Percentiles rank a stretch among this genome's conserved stretches.
Conservation (phyloP, 2,797 vertebrate genomes). For the Galagoides demidoff region DNA sequence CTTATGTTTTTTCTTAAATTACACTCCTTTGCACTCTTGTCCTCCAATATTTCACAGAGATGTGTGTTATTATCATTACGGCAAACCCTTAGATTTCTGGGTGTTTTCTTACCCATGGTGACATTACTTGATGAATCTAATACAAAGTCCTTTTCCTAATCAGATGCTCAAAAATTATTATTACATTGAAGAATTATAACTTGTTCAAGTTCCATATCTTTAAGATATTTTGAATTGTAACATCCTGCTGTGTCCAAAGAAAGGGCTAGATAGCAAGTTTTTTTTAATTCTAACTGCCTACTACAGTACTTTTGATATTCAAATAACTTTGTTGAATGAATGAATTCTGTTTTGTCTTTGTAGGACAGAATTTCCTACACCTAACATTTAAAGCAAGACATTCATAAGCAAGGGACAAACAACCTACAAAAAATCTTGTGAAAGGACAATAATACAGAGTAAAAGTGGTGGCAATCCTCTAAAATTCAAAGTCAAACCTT, state of each 20-base stretch:
- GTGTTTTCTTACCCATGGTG: background rate
- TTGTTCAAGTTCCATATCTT: background rate
- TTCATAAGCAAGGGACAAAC: background rate
- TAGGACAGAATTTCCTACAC: background rate
- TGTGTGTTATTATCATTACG: background rate
- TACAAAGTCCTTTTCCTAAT: background rate
- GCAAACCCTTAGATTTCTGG: background rate
- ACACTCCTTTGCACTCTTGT: background rate
- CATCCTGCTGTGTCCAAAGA: background rate
- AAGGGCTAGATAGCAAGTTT: background rate
- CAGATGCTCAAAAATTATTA: background rate
- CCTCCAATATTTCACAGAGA: background rate
- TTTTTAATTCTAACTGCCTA: background rate
- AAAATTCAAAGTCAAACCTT: slow-evolving; percentile 34
- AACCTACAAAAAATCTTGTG: background rate
- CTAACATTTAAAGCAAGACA: background rate
- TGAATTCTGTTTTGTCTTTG: background rate
- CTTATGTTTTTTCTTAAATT: slow-evolving; percentile 12
- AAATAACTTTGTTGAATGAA: slow-evolving; percentile 14
- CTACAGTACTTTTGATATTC: background rate
- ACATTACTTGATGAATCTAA: background rate
- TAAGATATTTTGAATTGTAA: background rate
- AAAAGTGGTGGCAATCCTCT: background rate
- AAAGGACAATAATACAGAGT: background rate
- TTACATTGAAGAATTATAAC: slow-evolving; percentile 23